Conservation (phyloP, 1,140 invertebrate species). For the Lineus longissimus region DNA sequence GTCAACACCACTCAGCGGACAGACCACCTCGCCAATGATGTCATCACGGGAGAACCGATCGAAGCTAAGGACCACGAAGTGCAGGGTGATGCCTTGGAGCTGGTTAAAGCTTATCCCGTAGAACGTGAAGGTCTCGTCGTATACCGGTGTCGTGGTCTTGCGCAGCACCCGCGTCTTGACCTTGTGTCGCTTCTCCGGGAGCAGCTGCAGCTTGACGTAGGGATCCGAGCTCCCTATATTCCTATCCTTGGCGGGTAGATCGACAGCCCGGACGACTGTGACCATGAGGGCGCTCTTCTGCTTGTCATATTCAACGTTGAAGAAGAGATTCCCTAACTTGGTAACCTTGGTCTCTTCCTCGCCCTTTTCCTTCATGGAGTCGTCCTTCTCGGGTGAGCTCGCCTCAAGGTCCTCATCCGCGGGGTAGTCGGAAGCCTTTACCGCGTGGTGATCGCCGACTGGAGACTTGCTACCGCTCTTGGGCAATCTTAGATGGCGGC, state of each 20-base stretch:
- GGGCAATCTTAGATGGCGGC: slow-evolving; percentile 16
- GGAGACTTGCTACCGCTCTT: slow-evolving; percentile 26
- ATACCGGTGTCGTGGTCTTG: slow-evolving; percentile 79
- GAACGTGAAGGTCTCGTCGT: slow-evolving; percentile 85
- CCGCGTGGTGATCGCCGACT: slow-evolving; percentile 23
- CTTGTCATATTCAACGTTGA: slow-evolving; percentile 67
- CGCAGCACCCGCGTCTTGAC: slow-evolving; percentile 79
- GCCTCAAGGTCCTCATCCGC: slow-evolving; percentile 57
- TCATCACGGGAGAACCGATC: slow-evolving; percentile 86
- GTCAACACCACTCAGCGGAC: slow-evolving; percentile 57
- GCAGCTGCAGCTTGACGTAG: slow-evolving; percentile 79
- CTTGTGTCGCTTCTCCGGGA: slow-evolving; percentile 82
- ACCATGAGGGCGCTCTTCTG: slow-evolving; percentile 87
- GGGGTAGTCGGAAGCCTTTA: slow-evolving; percentile 32
- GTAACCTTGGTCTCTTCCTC: slow-evolving; percentile 44
- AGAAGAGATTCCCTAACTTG: slow-evolving; percentile 78
- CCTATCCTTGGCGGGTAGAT: slow-evolving; percentile 38
- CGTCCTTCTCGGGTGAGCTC: slow-evolving; percentile 61
- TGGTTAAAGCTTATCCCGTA: slow-evolving; percentile 70
- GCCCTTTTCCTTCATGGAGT: slow-evolving; percentile 31
- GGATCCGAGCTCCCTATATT: slow-evolving; percentile 75
- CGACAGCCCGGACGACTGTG: slow-evolving; percentile 71
- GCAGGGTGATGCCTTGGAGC: slow-evolving; percentile 68
- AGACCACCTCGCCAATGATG: slow-evolving; percentile 71
- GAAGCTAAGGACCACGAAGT: slow-evolving; percentile 81